Evolutionary conservation across 1,140 invertebrate genomes (phyloP).

Genomic region (Vanessa tameamea): DNA sequence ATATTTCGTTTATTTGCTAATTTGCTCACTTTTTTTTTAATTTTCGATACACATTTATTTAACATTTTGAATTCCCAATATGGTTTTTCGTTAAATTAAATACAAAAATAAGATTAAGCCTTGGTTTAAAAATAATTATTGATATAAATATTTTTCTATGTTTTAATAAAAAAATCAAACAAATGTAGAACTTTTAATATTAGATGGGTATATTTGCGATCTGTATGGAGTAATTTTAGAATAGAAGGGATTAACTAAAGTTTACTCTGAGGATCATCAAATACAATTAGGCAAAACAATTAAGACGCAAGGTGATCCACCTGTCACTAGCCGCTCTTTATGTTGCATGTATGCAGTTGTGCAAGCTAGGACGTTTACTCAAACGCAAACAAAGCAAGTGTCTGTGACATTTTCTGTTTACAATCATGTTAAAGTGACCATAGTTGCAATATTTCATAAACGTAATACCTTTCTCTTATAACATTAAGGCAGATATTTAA

Average conservation of each 20-base stretch:
- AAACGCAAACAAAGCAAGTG: conserved; percentile 4
- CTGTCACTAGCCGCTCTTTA: conserved; percentile 44
- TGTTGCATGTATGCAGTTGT: conserved; percentile 36
- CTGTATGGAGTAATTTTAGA: neutral
- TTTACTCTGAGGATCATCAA: conserved; percentile 44
- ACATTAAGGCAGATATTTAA: no score
- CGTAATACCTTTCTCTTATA: neutral
- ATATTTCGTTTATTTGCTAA: neutral
- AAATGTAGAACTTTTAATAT: no score
- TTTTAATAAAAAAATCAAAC: no score
- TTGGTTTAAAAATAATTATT: no score
- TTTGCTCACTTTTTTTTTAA: neutral
- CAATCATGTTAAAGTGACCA: neutral
- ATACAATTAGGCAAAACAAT: conserved; percentile 51
- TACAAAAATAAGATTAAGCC: no score
- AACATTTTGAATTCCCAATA: no score
- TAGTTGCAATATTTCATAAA: neutral
- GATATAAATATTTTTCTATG: no score
- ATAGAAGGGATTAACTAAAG: conserved; percentile 28
- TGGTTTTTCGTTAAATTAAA: no score
- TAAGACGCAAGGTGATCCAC: conserved; percentile 59
- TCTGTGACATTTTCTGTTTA: conserved; percentile 18
- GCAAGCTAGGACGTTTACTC: conserved; percentile 41
- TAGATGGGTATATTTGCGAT: no score
- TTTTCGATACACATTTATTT: no score